A percentile compares a stretch with the other conserved stretches of the same genome.
These are phyloP conservation scores for Nomada flava DNA, from an alignment of 2,888 invertebrate genomes.

Conservation along the genomic window DNA sequence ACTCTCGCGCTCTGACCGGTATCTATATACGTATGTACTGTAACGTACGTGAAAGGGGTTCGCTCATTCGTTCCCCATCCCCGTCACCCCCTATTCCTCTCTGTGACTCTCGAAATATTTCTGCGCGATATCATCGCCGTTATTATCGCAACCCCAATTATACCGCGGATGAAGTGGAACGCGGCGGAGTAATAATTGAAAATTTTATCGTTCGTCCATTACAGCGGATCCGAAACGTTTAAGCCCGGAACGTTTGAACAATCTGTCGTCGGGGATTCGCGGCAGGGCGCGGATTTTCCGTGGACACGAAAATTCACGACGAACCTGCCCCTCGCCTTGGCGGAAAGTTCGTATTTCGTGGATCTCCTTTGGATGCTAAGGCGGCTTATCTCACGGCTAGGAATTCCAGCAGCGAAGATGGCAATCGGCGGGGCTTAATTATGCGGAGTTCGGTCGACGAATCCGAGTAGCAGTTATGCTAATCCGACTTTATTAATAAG, in stretches of 20 bases:
- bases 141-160: slow-evolving; percentile 53
- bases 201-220: slow-evolving; percentile 33
- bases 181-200: slow-evolving; percentile 30
- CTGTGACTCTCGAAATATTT: slow-evolving; percentile 39
- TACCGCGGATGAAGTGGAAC: slow-evolving; percentile 18
- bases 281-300: neutral
- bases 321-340: neutral
- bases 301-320: neutral
- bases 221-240: slow-evolving; percentile 11
- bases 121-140: slow-evolving; percentile 50
- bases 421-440: slow-evolving; percentile 74
- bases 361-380: slow-evolving; percentile 21
- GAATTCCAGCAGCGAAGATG: slow-evolving; percentile 63
- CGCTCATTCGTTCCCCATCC: slow-evolving; percentile 12
- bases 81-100: neutral
- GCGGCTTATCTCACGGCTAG: slow-evolving; percentile 59
- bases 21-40: neutral
- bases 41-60: slow-evolving; percentile 43
- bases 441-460: slow-evolving; percentile 72
- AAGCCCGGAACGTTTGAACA: neutral
- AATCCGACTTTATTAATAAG: slow-evolving; percentile 81
- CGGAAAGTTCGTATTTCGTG: slow-evolving; percentile 20
- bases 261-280: neutral
- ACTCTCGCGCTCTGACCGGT: slow-evolving; percentile 14
- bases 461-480: slow-evolving; percentile 76